These are phyloP conservation scores for Hemithea aestivaria DNA, from an alignment of 2,888 invertebrate genomes.

Conservation along the genomic window DNA sequence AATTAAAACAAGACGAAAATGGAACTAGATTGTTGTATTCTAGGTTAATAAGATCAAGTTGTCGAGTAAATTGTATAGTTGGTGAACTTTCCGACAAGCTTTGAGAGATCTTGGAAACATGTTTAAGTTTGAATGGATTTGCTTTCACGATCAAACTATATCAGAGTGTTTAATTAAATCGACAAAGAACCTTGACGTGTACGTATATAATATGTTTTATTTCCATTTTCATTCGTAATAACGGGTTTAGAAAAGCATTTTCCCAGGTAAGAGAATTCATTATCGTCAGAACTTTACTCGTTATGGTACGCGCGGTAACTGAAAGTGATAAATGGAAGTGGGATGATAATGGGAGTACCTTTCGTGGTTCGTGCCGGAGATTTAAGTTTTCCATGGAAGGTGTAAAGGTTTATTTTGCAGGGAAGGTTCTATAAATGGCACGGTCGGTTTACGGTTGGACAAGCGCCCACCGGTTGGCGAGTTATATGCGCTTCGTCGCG, in stretches of 20 bases:
- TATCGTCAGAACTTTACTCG: conserved; percentile 21
- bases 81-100: conserved; percentile 4
- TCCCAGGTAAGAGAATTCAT: conserved; percentile 14
- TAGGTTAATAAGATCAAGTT: conserved; percentile 18
- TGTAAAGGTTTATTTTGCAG: conserved; percentile 21
- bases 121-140: neutral
- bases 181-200: neutral
- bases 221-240: too few relatives aligned
- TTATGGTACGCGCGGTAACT: conserved; percentile 14
- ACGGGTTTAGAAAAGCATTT: neutral
- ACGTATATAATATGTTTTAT: too few relatives aligned
- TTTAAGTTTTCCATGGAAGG: conserved; percentile 10
- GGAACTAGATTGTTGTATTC: conserved; percentile 14
- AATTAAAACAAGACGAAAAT: conserved; percentile 16
- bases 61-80: conserved; percentile 8
- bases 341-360: conserved; percentile 13
- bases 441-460: conserved; percentile 49
- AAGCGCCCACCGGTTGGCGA: conserved; percentile 37
- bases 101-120: conserved; percentile 6
- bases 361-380: conserved; percentile 1
- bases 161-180: neutral
- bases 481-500: conserved; percentile 58
- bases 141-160: neutral
- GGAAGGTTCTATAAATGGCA: conserved; percentile 50
- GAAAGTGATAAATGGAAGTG: conserved; percentile 22